phyloP scores from a whole-genome alignment of 2,888 invertebrate genomes.

The Drosophila flavopinicola region DNA sequence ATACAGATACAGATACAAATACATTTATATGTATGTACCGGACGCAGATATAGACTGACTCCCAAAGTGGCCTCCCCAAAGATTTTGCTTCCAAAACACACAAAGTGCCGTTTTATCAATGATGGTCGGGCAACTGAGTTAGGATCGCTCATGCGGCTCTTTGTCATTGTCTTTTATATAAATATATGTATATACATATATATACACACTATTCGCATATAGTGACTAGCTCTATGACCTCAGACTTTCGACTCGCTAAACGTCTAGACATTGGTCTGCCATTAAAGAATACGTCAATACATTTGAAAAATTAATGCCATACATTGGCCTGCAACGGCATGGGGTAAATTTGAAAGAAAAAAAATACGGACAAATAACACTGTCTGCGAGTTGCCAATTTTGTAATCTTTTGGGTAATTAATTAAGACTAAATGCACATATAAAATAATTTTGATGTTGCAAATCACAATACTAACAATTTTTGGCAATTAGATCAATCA shows the following conservation, averaged over 20 bases:
- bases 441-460: not conserved
- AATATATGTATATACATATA: slow-evolving; percentile 8
- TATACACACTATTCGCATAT: slow-evolving; percentile 18
- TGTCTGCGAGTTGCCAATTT: slow-evolving; percentile 24
- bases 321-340: slow-evolving; percentile 44
- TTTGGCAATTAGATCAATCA: not conserved
- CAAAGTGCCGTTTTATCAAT: slow-evolving; percentile 56
- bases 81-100: slow-evolving; percentile 42
- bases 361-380: slow-evolving; percentile 15
- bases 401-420: slow-evolving; percentile 23
- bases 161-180: slow-evolving; percentile 38
- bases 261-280: slow-evolving; percentile 75
- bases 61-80: slow-evolving; percentile 70
- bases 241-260: slow-evolving; percentile 59
- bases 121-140: slow-evolving; percentile 16
- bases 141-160: slow-evolving; percentile 4
- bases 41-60: slow-evolving; percentile 6
- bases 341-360: slow-evolving; percentile 32
- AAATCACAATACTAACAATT: not conserved
- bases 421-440: slow-evolving; percentile 1
- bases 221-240: slow-evolving; percentile 64
- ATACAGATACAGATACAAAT: slow-evolving; percentile 19
- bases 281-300: slow-evolving; percentile 63
- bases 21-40: slow-evolving; percentile 2
- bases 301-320: slow-evolving; percentile 40